Percentiles rank a stretch among this genome's conserved stretches.
Evolutionary conservation across 2,888 invertebrate species (phyloP).

Genomic region (Melipona bicolor): DNA sequence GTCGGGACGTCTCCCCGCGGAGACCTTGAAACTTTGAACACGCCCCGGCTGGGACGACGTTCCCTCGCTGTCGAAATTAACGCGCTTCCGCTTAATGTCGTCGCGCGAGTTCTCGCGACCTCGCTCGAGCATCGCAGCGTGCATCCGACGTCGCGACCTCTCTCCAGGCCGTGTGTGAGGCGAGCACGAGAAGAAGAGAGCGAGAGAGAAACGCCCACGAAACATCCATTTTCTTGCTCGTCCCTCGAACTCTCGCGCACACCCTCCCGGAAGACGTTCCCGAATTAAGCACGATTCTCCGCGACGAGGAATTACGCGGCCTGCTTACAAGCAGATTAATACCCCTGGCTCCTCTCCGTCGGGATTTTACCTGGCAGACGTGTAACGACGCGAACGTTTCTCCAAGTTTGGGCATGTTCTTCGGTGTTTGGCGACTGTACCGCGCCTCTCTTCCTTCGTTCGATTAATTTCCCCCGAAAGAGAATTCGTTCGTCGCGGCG

Average conservation of each 20-base stretch:
- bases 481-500: too few species aligned
- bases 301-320: conserved; percentile 25
- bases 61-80: conserved; percentile 57
- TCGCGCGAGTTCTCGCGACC: conserved; percentile 30
- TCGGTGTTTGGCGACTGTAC: background rate
- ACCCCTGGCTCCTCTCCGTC: background rate
- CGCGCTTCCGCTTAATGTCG: conserved; percentile 58
- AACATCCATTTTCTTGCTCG: conserved; percentile 41
- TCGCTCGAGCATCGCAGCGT: conserved; percentile 10
- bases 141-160: conserved; percentile 42
- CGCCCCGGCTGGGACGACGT: conserved; percentile 24
- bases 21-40: conserved; percentile 69
- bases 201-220: conserved; percentile 7
- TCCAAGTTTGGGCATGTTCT: background rate
- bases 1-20: conserved; percentile 59
- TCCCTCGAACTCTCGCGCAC: conserved; percentile 1
- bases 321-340: conserved; percentile 40
- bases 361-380: conserved; percentile 16
- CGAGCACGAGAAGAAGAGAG: background rate
- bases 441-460: too few species aligned
- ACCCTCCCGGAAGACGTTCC: conserved; percentile 30
- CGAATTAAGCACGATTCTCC: conserved; percentile 56
- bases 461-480: too few species aligned
- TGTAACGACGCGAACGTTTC: conserved; percentile 11
- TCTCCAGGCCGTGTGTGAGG: conserved; percentile 16